These are phyloP conservation scores for Osedax fenrisi DNA, from an alignment of 2,888 invertebrate species.

Conservation along the genomic window DNA sequence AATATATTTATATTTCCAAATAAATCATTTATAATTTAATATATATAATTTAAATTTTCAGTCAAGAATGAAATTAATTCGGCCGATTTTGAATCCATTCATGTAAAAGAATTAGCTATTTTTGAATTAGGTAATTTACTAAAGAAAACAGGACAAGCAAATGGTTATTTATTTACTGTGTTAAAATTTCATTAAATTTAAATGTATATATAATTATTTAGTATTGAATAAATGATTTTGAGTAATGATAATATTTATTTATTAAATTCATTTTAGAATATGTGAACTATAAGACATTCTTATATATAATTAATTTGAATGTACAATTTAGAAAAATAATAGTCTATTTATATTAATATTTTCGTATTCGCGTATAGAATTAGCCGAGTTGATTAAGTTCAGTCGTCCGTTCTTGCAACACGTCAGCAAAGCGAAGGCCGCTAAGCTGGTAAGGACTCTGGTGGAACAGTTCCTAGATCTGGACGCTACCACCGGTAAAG, in stretches of 20 bases:
- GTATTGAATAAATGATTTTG: no score
- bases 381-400: slow-evolving; percentile 70
- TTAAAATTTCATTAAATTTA: no score
- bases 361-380: slow-evolving; percentile 45
- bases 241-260: no score
- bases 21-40: background rate
- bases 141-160: slow-evolving; percentile 76
- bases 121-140: slow-evolving; percentile 79
- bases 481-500: slow-evolving; percentile 87
- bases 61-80: slow-evolving; percentile 46
- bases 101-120: slow-evolving; percentile 82
- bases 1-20: background rate
- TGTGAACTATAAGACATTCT: no score
- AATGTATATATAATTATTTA: no score
- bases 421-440: slow-evolving; percentile 97
- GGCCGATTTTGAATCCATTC: slow-evolving; percentile 72
- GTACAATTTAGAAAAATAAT: no score
- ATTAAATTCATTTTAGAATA: no score
- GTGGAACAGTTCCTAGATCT: slow-evolving; percentile 94
- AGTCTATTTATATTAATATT: no score
- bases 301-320: no score
- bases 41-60: slow-evolving; percentile 33
- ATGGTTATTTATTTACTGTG: slow-evolving; percentile 53
- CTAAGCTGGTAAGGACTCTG: slow-evolving; percentile 85
- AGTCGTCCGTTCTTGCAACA: slow-evolving; percentile 84